These are phyloP conservation scores for Martes martes DNA, from an alignment of 2,113 vertebrate species.

Conservation along the genomic window DNA sequence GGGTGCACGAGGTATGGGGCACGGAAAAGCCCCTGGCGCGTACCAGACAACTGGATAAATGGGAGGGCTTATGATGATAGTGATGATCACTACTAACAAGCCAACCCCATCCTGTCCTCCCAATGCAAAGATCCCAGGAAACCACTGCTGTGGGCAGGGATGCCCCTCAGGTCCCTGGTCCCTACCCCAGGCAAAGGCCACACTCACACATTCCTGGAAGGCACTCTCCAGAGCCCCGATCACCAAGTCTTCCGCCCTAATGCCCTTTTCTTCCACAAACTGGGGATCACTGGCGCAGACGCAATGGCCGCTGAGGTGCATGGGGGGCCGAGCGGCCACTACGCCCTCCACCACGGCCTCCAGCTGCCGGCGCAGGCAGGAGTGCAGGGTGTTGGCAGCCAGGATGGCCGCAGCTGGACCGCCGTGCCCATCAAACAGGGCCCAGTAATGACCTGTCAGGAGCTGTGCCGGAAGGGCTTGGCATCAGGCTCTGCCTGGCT, in stretches of 20 bases:
- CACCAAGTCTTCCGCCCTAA: conserved; percentile 79
- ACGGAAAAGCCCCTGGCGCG: not conserved
- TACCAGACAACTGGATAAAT: not conserved
- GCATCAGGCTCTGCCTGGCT: not conserved
- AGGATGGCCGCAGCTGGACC: conserved; percentile 83
- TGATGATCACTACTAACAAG: not conserved
- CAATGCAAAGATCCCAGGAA: not conserved
- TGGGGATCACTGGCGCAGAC: conserved; percentile 82
- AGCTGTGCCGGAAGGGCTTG: conserved; percentile 70
- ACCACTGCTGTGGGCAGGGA: not conserved
- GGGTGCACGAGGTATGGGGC: not conserved
- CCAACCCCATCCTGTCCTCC: not conserved
- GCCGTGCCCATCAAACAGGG: conserved; percentile 84
- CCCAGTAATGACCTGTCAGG: conserved; percentile 84
- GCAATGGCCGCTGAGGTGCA: conserved; percentile 79
- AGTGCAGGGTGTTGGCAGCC: conserved; percentile 85
- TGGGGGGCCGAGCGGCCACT: conserved; percentile 77
- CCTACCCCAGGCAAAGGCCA: not conserved
- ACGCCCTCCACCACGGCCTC: conserved; percentile 80
- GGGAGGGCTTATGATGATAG: not conserved
- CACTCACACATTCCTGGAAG: conserved; percentile 87
- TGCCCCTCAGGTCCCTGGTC: not conserved
- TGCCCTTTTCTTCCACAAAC: conserved; percentile 84
- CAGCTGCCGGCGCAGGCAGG: conserved; percentile 85
- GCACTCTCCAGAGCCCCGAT: conserved; percentile 84